These are phyloP conservation scores for Troides oblongomaculatus DNA, from an alignment of 2,888 invertebrate species.

Conservation along the genomic window DNA sequence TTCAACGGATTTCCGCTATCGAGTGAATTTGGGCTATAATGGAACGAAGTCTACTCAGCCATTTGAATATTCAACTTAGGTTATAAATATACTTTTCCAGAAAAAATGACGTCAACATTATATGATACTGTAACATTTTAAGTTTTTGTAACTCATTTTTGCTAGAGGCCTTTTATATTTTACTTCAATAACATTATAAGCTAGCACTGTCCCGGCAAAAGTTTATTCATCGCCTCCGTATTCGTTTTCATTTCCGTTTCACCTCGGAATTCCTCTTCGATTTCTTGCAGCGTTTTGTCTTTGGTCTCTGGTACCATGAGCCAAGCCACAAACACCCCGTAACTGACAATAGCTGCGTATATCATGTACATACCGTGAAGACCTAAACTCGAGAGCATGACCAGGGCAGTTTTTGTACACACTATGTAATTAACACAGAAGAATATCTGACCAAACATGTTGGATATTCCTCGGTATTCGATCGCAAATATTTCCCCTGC, in stretches of 20 bases:
- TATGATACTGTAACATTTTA: too few species aligned
- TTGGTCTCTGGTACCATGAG: conserved; percentile 82
- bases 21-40: too few species aligned
- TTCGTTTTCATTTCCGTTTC: not conserved
- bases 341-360: conserved; percentile 74
- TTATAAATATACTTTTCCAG: too few species aligned
- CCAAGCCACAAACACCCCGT: conserved; percentile 47
- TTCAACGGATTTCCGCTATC: too few species aligned
- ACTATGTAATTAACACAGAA: conserved; percentile 79
- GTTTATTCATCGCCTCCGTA: not conserved
- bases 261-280: conserved; percentile 78
- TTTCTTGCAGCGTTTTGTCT: conserved; percentile 81
- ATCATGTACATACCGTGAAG: conserved; percentile 77
- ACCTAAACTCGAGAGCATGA: conserved; percentile 69
- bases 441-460: conserved; percentile 79
- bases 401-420: conserved; percentile 81
- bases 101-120: too few species aligned
- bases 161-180: too few species aligned
- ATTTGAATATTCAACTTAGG: too few species aligned
- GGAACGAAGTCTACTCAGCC: too few species aligned
- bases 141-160: too few species aligned
- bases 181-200: too few species aligned
- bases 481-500: conserved; percentile 84
- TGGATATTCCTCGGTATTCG: conserved; percentile 80
- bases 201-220: not conserved